Base-by-base conservation (phyloP, 2,113 vertebrate species). In the Gymnogyps californianus region DNA sequence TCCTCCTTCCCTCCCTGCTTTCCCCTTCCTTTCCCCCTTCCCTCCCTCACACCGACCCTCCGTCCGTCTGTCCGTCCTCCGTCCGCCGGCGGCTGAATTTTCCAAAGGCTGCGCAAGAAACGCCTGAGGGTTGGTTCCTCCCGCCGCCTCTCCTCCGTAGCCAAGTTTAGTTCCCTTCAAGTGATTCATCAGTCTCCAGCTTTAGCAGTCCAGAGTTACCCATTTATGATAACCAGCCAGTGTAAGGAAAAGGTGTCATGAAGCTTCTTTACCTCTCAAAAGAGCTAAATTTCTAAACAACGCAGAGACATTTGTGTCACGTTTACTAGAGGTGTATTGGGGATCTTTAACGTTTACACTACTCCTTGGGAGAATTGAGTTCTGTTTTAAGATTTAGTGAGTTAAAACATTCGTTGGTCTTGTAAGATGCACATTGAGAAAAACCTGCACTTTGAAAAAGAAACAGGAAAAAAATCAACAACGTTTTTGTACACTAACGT, bases 401-500 rank as follows among this genome's bases (percentile, higher is more conserved):
- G 95, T 97, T 97, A 71, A 97, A 98, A 91, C 96, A 97, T 96
- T 96, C n/a, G 77, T 96, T 95, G 55, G 89, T 97, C 94, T 95
- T 90, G 95, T 97, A 93, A 83, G 95, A 96, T 92, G 94, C 96
- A 96, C 96, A 90, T 95, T 59, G 78, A 96, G 87, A 96, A 95
- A 96, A 80, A 96, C 95, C 83, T 96, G 93, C 77, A 81, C 96
- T 97, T 94, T 91, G 74, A 66, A 97, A 97, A 96, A 94, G 94
- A 97, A 93, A 93, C 25, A 95, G 95, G 93, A 96, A 89, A 95
- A 86, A 77, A 84, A 89, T 64, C 89, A 54, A 91, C 96, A 92
- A 95, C 90, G 92, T 97, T 98, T 95, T 97, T 98, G 98, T 98
- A 98, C 98, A 98, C 98, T 97, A 95, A 98, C 70, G 98, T 98